Percentiles rank a stretch among this genome's conserved stretches.
Evolutionary conservation across 2,888 invertebrate species (phyloP).

Genomic region (Pseudeuparius sepicola): DNA sequence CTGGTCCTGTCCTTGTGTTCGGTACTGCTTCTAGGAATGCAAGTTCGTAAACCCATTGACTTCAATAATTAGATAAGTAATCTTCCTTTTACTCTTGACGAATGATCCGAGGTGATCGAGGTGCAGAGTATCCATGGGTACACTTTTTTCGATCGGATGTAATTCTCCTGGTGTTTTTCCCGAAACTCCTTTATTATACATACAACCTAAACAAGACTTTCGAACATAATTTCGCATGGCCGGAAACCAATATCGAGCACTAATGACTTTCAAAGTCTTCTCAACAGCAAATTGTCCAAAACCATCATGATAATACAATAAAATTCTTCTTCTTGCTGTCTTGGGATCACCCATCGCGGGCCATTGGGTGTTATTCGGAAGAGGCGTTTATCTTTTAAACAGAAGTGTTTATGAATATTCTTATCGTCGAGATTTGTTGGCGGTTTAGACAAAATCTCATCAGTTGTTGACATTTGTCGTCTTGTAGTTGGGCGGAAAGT

Average conservation of each 20-base stretch:
- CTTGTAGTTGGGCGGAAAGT: too few relatives aligned
- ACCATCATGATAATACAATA: too few relatives aligned
- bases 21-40: constrained; percentile 16
- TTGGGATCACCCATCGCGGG: constrained; percentile 18
- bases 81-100: constrained; percentile 5
- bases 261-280: constrained; percentile 23
- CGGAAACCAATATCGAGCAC: too few relatives aligned
- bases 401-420: constrained; percentile 18
- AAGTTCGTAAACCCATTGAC: constrained; percentile 26
- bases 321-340: constrained; percentile 14
- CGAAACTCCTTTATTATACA: constrained; percentile 28
- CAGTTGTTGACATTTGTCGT: constrained; percentile 15
- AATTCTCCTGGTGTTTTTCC: constrained; percentile 23
- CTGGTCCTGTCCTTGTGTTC: constrained; percentile 4
- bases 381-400: constrained; percentile 18
- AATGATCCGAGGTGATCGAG: too few relatives aligned
- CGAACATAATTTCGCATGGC: too few relatives aligned
- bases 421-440: constrained; percentile 13
- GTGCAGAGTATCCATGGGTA: too few relatives aligned
- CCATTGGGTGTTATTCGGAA: constrained; percentile 16
- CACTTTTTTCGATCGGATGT: too few relatives aligned
- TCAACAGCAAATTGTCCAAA: constrained; percentile 27
- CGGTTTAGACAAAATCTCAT: constrained; percentile 14
- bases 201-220: constrained; percentile 29
- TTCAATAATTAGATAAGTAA: constrained; percentile 23